Evolutionary conservation across 2,888 invertebrate genomes (phyloP).

Genomic region (Formica aserva): DNA sequence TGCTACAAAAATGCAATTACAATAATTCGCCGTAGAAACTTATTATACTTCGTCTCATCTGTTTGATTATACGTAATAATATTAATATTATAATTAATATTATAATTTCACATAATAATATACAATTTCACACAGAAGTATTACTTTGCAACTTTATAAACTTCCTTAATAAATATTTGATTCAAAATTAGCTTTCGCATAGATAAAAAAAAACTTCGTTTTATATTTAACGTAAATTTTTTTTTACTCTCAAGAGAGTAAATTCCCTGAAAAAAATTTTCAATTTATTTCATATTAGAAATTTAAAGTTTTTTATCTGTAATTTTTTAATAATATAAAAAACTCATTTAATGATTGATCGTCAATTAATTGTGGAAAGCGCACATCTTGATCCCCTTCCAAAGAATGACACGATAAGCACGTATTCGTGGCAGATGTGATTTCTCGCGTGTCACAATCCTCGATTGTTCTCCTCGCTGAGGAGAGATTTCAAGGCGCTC

Average conservation of each 20-base stretch:
- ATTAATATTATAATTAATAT: too few species aligned
- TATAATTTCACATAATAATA: too few species aligned
- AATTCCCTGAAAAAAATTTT: neutral
- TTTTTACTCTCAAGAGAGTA: neutral
- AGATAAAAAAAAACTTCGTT: neutral
- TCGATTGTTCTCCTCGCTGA: slow-evolving; percentile 1
- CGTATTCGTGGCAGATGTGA: slow-evolving; percentile 58
- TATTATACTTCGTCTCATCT: neutral
- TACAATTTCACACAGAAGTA: too few species aligned
- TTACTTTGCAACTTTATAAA: neutral
- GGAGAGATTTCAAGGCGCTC: slow-evolving; percentile 18
- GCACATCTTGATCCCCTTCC: neutral
- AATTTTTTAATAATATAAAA: neutral
- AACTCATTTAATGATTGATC: neutral
- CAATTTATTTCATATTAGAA: slow-evolving; percentile 14
- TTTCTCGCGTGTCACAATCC: slow-evolving; percentile 25
- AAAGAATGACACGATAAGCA: slow-evolving; percentile 5
- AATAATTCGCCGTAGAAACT: neutral
- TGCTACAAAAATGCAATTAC: neutral
- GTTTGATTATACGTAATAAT: neutral
- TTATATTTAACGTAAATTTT: neutral
- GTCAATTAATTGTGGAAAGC: neutral
- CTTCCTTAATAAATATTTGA: neutral
- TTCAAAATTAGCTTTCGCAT: neutral
- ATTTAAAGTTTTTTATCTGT: neutral